Evolutionary conservation across 2,888 invertebrate genomes (phyloP), one percentile per base, ranked within the genome.

Genomic region (Osedax fenrisi): DNA sequence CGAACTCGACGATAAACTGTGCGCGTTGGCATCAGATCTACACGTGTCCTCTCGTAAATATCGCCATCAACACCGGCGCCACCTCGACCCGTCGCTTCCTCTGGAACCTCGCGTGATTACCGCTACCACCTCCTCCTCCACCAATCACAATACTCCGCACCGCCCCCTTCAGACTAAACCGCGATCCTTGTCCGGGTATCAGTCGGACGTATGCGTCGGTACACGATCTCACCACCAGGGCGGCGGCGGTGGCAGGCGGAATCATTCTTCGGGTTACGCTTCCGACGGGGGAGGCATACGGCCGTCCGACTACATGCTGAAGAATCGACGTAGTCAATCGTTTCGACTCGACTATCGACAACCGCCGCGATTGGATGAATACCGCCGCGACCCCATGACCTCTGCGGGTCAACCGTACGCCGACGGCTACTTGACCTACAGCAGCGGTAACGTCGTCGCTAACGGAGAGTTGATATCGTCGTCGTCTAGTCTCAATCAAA

Each of bases 261-360:
- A n/a, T n/a, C n/a, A n/a, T n/a, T 5, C 41, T 41, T 10, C 10
- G 17, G 26, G 68, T 26, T 24, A 61, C 26, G 25, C 22, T 41
- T 23, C 59, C 5, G 22, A 25, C n/a, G 27, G 23, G 10, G 26
- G n/a, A 5, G 70, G n/a, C n/a, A 77, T 77, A n/a, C 67, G 77
- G n/a, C 76, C 77, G 21, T 56, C 76, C 22, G 76, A 77, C 73
- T 77, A 77, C 69, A 77, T 77, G 77, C 75, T 77, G 26, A 73
- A 75, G 23, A 56, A 23, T 22, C 23, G 61, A 13, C 23, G 24
- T 3, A 24, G 21, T 13, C 67, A 26, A 41, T 68, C 67, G 10
- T n/a, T n/a, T n/a, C n/a, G n/a, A n/a, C n/a, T n/a, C n/a, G n/a
- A n/a, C n/a, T 21, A 10, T n/a, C 64, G 21, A 10, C 64, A 13